phyloP scores from a whole-genome alignment of 1,140 invertebrate species.

The Cardiocondyla obscurior region DNA sequence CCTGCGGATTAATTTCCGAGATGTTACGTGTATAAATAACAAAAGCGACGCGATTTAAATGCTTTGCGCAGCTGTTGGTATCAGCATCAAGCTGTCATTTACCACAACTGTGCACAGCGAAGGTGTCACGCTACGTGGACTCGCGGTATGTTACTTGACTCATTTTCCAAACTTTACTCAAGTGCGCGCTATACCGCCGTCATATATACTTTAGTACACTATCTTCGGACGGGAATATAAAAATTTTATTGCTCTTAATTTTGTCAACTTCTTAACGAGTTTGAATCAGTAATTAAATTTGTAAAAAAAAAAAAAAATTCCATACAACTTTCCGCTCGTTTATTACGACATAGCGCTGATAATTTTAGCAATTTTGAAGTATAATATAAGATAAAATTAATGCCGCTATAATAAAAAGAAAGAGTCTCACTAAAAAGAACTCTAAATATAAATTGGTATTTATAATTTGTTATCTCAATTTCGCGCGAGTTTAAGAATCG shows the following conservation, averaged over 20 bases:
- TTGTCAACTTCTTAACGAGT: neutral
- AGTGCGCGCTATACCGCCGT: neutral
- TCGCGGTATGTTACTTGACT: conserved; percentile 17
- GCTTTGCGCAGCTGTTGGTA: conserved; percentile 21
- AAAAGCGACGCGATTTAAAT: neutral
- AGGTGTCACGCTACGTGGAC: neutral
- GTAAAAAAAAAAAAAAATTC: conserved; percentile 2
- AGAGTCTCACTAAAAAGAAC: neutral
- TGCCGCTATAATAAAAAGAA: neutral
- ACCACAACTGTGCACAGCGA: conserved; percentile 29
- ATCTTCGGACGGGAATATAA: neutral
- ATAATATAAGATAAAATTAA: neutral
- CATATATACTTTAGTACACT: neutral
- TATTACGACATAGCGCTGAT: neutral
- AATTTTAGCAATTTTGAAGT: neutral
- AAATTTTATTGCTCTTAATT: conserved; percentile 26
- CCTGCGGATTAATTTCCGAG: neutral
- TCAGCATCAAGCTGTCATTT: conserved; percentile 32
- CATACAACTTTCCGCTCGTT: neutral
- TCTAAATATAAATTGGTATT: neutral
- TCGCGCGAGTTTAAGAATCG: conserved; percentile 47
- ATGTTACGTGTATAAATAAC: conserved; percentile 2
- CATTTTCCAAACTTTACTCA: conserved; percentile 50
- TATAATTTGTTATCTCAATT: too few species aligned
- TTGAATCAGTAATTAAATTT: neutral